phyloP scores from a whole-genome alignment of 2,888 invertebrate genomes.

The Ceraclea dissimilis region DNA sequence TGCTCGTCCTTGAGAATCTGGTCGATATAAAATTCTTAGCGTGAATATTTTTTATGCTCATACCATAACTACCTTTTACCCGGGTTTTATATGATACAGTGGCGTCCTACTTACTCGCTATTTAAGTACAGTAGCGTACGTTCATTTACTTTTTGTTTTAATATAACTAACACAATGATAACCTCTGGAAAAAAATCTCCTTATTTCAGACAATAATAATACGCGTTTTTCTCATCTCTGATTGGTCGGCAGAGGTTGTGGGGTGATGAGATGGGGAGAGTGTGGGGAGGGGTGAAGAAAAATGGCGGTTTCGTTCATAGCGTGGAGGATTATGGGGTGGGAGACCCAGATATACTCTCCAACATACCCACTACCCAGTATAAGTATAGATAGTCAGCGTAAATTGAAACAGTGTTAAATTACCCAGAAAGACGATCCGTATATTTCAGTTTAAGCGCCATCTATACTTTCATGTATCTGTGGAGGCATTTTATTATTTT shows the following conservation, averaged over 20 bases:
- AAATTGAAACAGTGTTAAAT: slow-evolving; percentile 27
- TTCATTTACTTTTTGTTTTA: no score
- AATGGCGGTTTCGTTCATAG: slow-evolving; percentile 19
- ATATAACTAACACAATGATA: no score
- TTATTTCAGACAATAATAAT: background rate
- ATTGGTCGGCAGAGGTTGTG: slow-evolving; percentile 15
- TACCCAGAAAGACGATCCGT: slow-evolving; percentile 17
- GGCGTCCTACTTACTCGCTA: no score
- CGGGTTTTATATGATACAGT: no score
- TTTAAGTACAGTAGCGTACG: no score
- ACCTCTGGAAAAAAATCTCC: background rate
- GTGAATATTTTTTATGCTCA: no score
- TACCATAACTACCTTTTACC: no score
- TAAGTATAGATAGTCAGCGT: slow-evolving; percentile 12
- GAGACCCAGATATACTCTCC: no score
- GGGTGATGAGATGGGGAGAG: background rate
- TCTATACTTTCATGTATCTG: background rate
- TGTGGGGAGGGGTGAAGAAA: slow-evolving; percentile 17
- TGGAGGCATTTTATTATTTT: background rate
- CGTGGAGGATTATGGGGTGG: background rate
- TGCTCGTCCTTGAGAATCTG: no score
- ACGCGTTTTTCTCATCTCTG: slow-evolving; percentile 14
- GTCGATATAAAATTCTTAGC: no score
- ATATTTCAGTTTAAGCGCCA: slow-evolving; percentile 7
- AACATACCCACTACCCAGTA: no score